Conservation (phyloP, 2,797 vertebrate species). For the Paguma larvata region DNA sequence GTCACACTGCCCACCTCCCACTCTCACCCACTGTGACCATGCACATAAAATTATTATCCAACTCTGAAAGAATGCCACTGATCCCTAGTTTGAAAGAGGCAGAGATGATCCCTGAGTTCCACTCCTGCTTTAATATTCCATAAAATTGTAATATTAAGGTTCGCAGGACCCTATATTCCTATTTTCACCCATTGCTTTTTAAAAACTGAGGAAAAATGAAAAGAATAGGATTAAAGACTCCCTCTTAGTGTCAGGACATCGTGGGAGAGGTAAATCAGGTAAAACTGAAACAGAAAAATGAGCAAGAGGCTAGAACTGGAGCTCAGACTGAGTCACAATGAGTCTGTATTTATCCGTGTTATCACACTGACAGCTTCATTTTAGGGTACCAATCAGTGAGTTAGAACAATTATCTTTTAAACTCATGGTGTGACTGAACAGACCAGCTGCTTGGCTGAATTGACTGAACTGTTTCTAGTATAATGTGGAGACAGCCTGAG, state of each 20-base stretch:
- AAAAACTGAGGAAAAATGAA: neutral
- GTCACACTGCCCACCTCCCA: accelerated
- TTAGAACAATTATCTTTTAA: neutral
- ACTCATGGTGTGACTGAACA: neutral
- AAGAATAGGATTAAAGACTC: neutral
- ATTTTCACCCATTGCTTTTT: neutral
- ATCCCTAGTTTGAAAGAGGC: neutral
- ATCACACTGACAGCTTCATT: neutral
- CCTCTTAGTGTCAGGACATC: neutral
- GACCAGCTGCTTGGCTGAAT: neutral
- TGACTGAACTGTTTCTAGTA: neutral
- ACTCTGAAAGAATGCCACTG: neutral
- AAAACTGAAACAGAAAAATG: neutral
- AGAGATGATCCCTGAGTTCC: neutral
- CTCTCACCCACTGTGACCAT: neutral
- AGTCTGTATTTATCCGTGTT: neutral
- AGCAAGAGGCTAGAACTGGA: neutral
- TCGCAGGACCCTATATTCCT: neutral
- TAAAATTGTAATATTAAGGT: neutral
- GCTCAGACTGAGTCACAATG: neutral
- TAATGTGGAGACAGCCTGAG: neutral
- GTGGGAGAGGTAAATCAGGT: neutral
- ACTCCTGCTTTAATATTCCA: neutral
- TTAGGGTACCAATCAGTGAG: neutral
- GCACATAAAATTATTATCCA: neutral